These are phyloP conservation scores for Centropristis striata DNA, from an alignment of 2,113 vertebrate genomes.

Conservation along the genomic window DNA sequence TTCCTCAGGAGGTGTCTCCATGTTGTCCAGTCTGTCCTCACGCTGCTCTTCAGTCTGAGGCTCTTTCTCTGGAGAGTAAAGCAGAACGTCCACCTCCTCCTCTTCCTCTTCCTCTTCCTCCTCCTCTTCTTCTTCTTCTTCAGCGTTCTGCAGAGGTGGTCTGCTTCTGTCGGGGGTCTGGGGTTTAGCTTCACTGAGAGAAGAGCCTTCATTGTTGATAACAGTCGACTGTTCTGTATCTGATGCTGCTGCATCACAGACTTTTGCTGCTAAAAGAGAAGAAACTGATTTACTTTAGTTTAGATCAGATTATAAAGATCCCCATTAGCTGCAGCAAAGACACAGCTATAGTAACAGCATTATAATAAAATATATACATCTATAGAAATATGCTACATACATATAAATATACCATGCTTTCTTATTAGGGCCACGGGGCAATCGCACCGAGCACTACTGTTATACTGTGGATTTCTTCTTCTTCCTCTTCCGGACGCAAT, in stretches of 20 bases:
- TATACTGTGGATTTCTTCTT: no score
- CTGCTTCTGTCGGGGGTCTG: not conserved
- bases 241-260: not conserved
- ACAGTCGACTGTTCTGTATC: not conserved
- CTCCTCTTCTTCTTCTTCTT: no score
- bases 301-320: not conserved
- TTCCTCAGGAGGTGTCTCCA: constrained; percentile 46
- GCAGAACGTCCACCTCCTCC: constrained; percentile 76
- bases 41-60: not conserved
- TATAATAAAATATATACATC: no score
- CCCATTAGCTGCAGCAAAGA: no score
- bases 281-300: not conserved
- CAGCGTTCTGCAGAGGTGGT: not conserved
- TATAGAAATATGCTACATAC: no score
- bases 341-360: no score
- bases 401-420: no score
- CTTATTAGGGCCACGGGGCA: no score
- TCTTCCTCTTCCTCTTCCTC: constrained; percentile 31
- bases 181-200: not conserved
- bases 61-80: constrained; percentile 54
- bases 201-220: not conserved
- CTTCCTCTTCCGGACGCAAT: no score
- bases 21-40: not conserved
- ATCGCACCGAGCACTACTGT: no score
- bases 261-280: not conserved